Conservation (phyloP, 2,888 invertebrate genomes). For the Netelia virgata region DNA sequence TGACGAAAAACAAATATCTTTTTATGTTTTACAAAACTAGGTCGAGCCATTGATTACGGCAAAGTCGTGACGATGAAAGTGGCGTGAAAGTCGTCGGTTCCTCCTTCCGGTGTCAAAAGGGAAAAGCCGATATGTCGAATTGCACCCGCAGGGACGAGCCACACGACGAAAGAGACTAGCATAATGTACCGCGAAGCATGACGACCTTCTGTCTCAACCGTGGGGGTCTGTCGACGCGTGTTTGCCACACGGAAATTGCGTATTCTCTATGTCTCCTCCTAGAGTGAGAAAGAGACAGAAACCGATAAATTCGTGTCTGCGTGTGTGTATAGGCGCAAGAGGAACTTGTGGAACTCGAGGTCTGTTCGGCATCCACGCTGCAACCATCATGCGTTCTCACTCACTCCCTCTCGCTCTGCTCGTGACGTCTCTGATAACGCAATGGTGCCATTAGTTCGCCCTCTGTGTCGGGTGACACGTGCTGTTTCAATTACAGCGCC, state of each 20-base stretch:
- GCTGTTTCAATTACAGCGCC: conserved; percentile 78
- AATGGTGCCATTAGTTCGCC: conserved; percentile 76
- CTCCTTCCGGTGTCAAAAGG: conserved; percentile 56
- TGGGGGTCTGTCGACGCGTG: conserved; percentile 1
- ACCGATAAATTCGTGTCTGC: too few relatives aligned
- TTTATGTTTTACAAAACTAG: too few relatives aligned
- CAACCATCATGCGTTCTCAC: conserved; percentile 1
- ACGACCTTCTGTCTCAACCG: conserved; percentile 6
- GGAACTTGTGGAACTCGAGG: conserved; percentile 33
- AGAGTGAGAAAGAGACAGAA: not conserved
- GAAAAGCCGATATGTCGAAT: conserved; percentile 44
- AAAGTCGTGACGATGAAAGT: conserved; percentile 43
- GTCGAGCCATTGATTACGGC: not conserved
- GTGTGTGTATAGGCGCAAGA: too few relatives aligned
- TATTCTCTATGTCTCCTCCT: conserved; percentile 61
- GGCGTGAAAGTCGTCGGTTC: conserved; percentile 39
- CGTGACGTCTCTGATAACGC: conserved; percentile 75
- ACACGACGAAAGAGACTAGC: conserved; percentile 43
- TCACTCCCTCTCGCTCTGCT: conserved; percentile 50
- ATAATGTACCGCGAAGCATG: conserved; percentile 21
- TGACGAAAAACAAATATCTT: too few relatives aligned
- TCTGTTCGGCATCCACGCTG: not conserved
- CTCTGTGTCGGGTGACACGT: conserved; percentile 75
- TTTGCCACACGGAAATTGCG: conserved; percentile 63
- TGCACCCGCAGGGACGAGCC: conserved; percentile 40